These are phyloP conservation scores for Telenomus remus DNA, from an alignment of 1,140 invertebrate species.

Conservation along the genomic window DNA sequence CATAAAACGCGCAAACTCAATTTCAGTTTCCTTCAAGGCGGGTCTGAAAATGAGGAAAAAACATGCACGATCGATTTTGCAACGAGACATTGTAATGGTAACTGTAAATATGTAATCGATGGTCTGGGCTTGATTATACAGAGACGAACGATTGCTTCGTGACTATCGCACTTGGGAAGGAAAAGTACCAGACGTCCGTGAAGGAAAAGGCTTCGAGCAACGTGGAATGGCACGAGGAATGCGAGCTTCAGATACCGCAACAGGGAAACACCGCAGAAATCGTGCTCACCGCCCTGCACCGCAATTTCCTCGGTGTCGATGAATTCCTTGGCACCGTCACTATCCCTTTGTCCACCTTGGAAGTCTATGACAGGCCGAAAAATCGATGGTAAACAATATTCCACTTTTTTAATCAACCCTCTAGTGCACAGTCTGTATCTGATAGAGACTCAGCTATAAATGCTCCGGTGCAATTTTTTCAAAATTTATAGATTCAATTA, in stretches of 20 bases:
- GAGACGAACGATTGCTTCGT: constrained; percentile 96
- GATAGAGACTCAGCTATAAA: too few relatives aligned
- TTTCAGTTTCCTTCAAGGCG: too few relatives aligned
- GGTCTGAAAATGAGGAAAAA: not conserved
- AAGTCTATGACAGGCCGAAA: constrained; percentile 91
- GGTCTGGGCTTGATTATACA: constrained; percentile 59
- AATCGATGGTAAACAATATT: constrained; percentile 85
- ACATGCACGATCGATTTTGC: not conserved
- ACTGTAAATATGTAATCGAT: constrained; percentile 38
- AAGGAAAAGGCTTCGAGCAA: constrained; percentile 89
- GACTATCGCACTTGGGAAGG: constrained; percentile 94
- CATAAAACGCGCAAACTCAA: too few relatives aligned
- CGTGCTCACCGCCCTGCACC: constrained; percentile 88
- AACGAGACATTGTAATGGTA: constrained; percentile 20
- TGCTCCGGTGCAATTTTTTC: too few relatives aligned
- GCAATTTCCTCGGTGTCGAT: constrained; percentile 92
- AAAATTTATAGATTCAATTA: too few relatives aligned
- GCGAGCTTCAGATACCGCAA: constrained; percentile 92
- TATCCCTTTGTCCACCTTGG: constrained; percentile 90
- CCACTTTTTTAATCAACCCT: too few relatives aligned
- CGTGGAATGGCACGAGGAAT: constrained; percentile 96
- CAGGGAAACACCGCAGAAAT: constrained; percentile 92
- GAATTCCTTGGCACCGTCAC: constrained; percentile 92
- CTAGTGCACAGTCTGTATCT: too few relatives aligned
- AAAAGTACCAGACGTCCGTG: constrained; percentile 96